Base-by-base conservation (phyloP, 2,888 invertebrate genomes). In the Callimorpha dominula region DNA sequence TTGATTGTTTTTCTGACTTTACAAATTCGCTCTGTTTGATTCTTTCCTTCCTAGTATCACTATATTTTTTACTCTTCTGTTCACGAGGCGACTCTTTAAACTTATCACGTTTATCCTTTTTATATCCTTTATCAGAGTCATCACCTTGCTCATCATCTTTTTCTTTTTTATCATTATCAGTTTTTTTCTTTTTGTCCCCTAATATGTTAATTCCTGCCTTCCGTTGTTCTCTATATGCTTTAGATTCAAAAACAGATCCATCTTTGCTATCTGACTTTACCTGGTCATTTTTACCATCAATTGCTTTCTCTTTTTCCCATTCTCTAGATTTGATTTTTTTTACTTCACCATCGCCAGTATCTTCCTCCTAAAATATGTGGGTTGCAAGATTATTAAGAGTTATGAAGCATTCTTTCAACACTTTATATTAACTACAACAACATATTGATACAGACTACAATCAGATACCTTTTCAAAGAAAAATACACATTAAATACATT, bases 281-380 rank as follows among this genome's bases (percentile, higher is more conserved):
- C 70, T 89, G 88, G 57, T 95, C 95, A 73, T 95, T 95, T 89
- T 89, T 93, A 15, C 84, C 80, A 78, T 91, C 92, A 31, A 31
- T 31, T 31, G 31, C 31, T 79, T 93, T 95, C 68, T 95, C 94
- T 82, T 93, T 94, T 72, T 96, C 96, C 92, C 93, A 95, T 70
- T 96, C 96, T 72, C 95, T 89, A 11, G 94, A 88, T 85, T 95
- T 96, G 11, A 96, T 94, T 88, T 94, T 95, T 78, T 95, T 96
- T 14, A 95, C 89, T 76, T 96, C 96, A 79, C 89, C 92, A 62
- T 96, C 96, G 57, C 84, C 89, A 77, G 76, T 80, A 71, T 96
- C 95, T 85, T 96, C 96, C 78, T 96, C 95, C 95, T 95, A 78
- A 68, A 90, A 91, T 72, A 69, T 49, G 31, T 60, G 14, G 20